Evolutionary conservation across 1,140 invertebrate species (phyloP).

Genomic region (Tribolium madens): DNA sequence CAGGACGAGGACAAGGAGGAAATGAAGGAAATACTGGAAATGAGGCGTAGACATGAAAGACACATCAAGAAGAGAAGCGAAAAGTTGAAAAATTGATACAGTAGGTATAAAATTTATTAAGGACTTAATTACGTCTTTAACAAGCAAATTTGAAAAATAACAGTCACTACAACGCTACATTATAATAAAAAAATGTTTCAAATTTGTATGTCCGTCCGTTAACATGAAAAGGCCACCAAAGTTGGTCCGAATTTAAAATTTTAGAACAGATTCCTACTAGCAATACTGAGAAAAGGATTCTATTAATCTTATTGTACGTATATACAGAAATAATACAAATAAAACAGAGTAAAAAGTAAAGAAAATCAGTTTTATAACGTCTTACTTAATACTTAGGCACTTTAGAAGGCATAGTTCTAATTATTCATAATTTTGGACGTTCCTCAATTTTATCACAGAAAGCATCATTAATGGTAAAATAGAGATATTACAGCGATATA

Average conservation of each 20-base stretch:
- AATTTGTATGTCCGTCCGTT: not conserved
- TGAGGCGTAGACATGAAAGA: slow-evolving; percentile 86
- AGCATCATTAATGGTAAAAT: slow-evolving; percentile 27
- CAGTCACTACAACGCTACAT: not conserved
- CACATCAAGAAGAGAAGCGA: slow-evolving; percentile 76
- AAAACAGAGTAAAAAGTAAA: slow-evolving; percentile 5
- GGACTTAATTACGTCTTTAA: not conserved
- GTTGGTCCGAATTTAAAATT: too few species aligned
- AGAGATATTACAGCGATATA: slow-evolving; percentile 13
- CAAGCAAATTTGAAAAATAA: not conserved
- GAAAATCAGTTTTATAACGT: slow-evolving; percentile 8
- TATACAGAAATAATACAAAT: slow-evolving; percentile 27
- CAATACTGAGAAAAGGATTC: too few species aligned
- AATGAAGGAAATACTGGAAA: slow-evolving; percentile 93
- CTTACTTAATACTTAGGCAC: slow-evolving; percentile 27
- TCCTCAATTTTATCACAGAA: slow-evolving; percentile 47
- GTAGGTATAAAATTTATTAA: not conserved
- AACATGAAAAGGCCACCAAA: too few species aligned
- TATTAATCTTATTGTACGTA: not conserved
- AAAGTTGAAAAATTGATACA: slow-evolving; percentile 27
- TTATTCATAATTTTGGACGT: slow-evolving; percentile 38
- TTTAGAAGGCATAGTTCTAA: slow-evolving; percentile 9
- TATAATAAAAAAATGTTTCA: not conserved
- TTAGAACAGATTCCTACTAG: too few species aligned
- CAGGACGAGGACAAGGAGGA: slow-evolving; percentile 93